Evolutionary conservation across 2,113 vertebrate species (phyloP), one percentile per base, ranked within the genome.

Genomic region (Cinclus cinclus): DNA sequence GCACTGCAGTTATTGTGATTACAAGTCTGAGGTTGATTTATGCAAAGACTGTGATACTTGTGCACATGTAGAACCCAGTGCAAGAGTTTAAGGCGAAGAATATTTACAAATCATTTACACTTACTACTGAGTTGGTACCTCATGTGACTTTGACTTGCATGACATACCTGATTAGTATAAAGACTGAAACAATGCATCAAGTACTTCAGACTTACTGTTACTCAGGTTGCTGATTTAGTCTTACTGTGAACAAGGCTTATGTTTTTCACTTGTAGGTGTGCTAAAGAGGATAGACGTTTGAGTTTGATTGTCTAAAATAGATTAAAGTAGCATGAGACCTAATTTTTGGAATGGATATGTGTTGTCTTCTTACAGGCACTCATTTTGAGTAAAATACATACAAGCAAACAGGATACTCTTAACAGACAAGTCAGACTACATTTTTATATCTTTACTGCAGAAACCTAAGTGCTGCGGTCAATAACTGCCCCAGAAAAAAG

Each of bases 291-390:
- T 67, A 46, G 13, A n/a, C 1, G 1, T 58, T 37, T n/a, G 18
- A 0, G 7, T 86, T 74, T 73, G 70, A 13, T 20, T 92, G 9
- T 60, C 35, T 33, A n/a, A 47, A 78, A 16, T 55, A 37, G 12
- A 42, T 22, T 15, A 3, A 50, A 67, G 19, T 80, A 56, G 10
- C 41, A 15, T 17, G 10, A 30, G 20, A 23, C 2, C 11, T 73
- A 0, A 0, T 53, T 78, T 87, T 70, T 23, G 35, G 27, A 30
- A 71, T 0, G 2, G 22, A 19, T 68, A 10, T 30, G 3, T 55
- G 0, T 67, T 50, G 4, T 78, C 63, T 71, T 71, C 33, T 37
- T 81, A 21, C 0, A 53, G 69, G 9, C 58, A 35, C 2, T 60
- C 35, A 35, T 6, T 78, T 86, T 4, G 64, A 46, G 18, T 73